phyloP scores from a whole-genome alignment of 2,797 vertebrate genomes.

The Notolepis coatsorum region DNA sequence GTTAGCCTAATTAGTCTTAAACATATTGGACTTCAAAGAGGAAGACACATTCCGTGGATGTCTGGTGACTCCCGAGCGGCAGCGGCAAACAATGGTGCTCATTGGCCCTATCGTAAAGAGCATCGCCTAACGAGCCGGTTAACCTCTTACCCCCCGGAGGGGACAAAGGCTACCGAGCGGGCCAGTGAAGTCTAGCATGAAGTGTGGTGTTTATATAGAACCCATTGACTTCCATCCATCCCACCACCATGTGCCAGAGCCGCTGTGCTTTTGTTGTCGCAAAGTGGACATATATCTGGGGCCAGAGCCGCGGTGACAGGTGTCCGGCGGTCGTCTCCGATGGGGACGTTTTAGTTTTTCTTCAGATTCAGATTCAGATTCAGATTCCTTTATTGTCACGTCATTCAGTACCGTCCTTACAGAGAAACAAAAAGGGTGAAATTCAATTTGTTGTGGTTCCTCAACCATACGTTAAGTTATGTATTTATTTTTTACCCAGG shows the following conservation, averaged over 20 bases:
- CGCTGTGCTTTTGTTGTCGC: not conserved
- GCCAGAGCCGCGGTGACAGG: no score
- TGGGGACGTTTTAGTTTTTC: no score
- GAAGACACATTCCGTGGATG: conserved; percentile 21
- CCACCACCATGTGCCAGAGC: conserved; percentile 1
- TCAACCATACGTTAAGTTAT: no score
- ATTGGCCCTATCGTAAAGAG: conserved; percentile 58
- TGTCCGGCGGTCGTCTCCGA: no score
- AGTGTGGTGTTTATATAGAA: conserved; percentile 16
- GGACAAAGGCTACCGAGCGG: conserved; percentile 30
- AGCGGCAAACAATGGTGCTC: conserved; percentile 46
- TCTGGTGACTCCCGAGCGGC: conserved; percentile 12
- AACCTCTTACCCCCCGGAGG: conserved; percentile 63
- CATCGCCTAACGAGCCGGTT: conserved; percentile 64
- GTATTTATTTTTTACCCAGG: no score
- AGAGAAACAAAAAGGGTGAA: no score
- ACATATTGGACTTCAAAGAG: conserved; percentile 15
- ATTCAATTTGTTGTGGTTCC: no score
- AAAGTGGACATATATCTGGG: not conserved
- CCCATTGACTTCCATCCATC: conserved; percentile 39
- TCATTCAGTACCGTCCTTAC: no score
- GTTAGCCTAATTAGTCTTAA: conserved; percentile 10
- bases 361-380: no score
- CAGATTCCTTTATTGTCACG: no score
- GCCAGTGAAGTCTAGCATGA: conserved; percentile 32